Evolutionary conservation across 2,888 invertebrate genomes (phyloP), one percentile per base, ranked within the genome.

Genomic region (Hydraecia micacea): DNA sequence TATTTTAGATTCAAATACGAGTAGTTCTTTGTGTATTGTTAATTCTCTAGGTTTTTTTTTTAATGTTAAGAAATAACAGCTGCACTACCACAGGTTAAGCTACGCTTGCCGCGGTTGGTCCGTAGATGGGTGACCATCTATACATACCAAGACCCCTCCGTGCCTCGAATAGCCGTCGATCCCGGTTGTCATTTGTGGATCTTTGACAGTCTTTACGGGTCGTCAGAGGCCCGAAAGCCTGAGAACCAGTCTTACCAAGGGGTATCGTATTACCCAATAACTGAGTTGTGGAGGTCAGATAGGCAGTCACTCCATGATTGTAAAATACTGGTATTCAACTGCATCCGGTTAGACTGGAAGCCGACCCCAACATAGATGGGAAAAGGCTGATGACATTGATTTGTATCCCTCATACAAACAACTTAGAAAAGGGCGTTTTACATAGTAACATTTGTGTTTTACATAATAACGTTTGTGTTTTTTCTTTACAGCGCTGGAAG

Each of bases 401-500:
- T 18, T 9, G 18, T 39, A n/a, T 39, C n/a, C 2, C 8, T n/a
- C 52, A 52, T 52, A 52, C 39, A 39, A 28, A 46, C 1, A 68
- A 21, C 11, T 25, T 15, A 42, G 15, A 25, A 32, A 46, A 46
- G 9, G 9, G 15, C 3, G 4, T 46, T 72, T 46, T 46, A 46
- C 4, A 18, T 21, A n/a, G n/a, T n/a, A n/a, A n/a, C n/a, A n/a
- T n/a, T n/a, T n/a, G n/a, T n/a, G n/a, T n/a, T n/a, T n/a, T n/a
- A n/a, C n/a, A n/a, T n/a, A 13, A 21, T 9, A 3, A 7, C 3
- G 36, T 52, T 49, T 39, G 5, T 62, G 1, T 15, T 21, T n/a
- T n/a, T 66, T 28, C 18, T 67, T 77, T 42, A n/a, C 69, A 78
- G 78, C 28, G 18, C 28, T 78, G 42, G 78, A 78, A 69, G 28